phyloP scores from a whole-genome alignment of 1,140 invertebrate species.

The Drosophila insularis region DNA sequence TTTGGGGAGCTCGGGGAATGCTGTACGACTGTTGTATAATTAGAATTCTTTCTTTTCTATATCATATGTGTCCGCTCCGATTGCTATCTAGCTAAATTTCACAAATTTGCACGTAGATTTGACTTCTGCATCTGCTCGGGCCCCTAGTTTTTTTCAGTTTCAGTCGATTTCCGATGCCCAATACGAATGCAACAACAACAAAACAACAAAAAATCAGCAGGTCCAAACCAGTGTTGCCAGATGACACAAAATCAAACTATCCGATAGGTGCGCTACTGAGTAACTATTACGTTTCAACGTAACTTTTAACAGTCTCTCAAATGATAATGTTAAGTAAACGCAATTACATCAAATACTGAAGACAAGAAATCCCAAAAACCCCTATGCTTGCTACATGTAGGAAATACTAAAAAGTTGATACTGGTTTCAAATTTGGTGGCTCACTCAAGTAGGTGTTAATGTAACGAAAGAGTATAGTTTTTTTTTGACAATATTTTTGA shows the following conservation, averaged over 20 bases:
- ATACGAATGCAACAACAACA: slow-evolving; percentile 62
- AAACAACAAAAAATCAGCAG: slow-evolving; percentile 19
- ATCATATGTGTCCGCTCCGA: slow-evolving; percentile 31
- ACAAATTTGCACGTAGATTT: slow-evolving; percentile 64
- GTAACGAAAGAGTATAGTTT: too few relatives aligned
- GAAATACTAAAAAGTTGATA: too few relatives aligned
- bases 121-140: slow-evolving; percentile 50
- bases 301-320: too few relatives aligned
- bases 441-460: too few relatives aligned
- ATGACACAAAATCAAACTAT: slow-evolving; percentile 4
- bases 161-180: slow-evolving; percentile 39
- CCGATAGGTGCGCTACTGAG: not conserved
- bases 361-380: too few relatives aligned
- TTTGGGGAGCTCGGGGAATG: slow-evolving; percentile 44
- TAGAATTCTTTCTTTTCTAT: slow-evolving; percentile 57
- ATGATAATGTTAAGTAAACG: too few relatives aligned
- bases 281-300: not conserved
- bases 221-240: not conserved
- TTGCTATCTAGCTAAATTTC: slow-evolving; percentile 52
- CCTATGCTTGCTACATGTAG: too few relatives aligned
- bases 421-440: too few relatives aligned
- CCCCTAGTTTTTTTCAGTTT: slow-evolving; percentile 29
- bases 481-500: too few relatives aligned
- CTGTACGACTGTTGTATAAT: slow-evolving; percentile 73
- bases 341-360: too few relatives aligned